Evolutionary conservation across 2,797 vertebrate species (phyloP).

Genomic region (Dipus sagitta): DNA sequence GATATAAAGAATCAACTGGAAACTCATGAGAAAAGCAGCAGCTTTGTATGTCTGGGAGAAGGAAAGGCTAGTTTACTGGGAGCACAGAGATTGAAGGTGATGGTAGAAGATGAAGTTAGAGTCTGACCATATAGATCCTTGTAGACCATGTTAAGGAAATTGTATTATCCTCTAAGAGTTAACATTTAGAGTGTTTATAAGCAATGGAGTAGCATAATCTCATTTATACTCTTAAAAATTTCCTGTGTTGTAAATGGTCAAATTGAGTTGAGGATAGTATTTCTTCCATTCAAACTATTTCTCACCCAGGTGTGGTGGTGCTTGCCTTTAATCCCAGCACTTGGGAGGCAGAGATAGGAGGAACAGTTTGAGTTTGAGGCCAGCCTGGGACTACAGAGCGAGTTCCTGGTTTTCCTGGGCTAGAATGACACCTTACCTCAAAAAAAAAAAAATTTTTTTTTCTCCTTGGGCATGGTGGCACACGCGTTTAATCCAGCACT

Average conservation of each 20-base stretch:
- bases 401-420: no score
- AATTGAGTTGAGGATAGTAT: conserved; percentile 28
- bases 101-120: conserved; percentile 13
- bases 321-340: no score
- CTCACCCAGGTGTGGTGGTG: no score
- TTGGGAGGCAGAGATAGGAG: no score
- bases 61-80: not conserved
- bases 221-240: not conserved
- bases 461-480: no score
- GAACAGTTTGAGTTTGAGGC: no score
- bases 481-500: no score
- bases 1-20: not conserved
- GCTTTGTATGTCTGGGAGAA: not conserved
- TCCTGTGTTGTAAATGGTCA: not conserved
- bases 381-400: no score
- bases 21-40: not conserved
- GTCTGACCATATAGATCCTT: not conserved
- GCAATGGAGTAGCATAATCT: not conserved
- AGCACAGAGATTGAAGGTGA: not conserved
- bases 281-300: not conserved
- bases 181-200: not conserved
- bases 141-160: not conserved
- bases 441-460: no score
- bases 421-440: no score
- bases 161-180: not conserved